Evolutionary conservation across 2,113 vertebrate species (phyloP).

Genomic region (Amazona guildingii): DNA sequence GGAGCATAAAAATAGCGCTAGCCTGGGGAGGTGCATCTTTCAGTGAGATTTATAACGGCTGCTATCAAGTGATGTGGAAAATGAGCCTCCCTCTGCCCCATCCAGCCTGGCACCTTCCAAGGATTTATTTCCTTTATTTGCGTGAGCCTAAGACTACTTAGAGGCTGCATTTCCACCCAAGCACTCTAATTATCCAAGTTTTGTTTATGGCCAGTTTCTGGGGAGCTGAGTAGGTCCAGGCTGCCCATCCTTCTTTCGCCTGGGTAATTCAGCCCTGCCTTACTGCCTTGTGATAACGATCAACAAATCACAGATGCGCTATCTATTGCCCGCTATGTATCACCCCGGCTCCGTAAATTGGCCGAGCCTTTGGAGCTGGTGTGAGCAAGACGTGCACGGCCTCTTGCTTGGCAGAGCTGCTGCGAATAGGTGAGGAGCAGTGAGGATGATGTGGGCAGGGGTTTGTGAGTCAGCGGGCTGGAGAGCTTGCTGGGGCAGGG

Average conservation of each 20-base stretch:
- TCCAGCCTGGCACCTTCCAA: slow-evolving; percentile 66
- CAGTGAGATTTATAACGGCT: slow-evolving; percentile 70
- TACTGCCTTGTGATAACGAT: not conserved
- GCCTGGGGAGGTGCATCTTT: slow-evolving; percentile 72
- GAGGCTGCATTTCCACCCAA: slow-evolving; percentile 41
- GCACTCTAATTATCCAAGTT: slow-evolving; percentile 70
- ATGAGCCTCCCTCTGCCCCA: slow-evolving; percentile 55
- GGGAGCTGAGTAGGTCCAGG: not conserved
- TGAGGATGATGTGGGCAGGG: not conserved
- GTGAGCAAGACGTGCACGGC: fast-evolving
- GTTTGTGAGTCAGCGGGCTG: not conserved
- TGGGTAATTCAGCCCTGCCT: slow-evolving; percentile 24
- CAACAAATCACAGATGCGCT: slow-evolving; percentile 19
- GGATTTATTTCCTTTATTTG: slow-evolving; percentile 73
- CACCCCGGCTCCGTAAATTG: fast-evolving
- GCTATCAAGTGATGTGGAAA: slow-evolving; percentile 67
- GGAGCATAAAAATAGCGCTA: slow-evolving; percentile 67
- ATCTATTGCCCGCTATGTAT: not conserved
- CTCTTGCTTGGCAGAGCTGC: not conserved
- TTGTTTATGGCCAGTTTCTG: slow-evolving; percentile 61
- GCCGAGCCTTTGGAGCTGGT: not conserved
- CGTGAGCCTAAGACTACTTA: slow-evolving; percentile 51
- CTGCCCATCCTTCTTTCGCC: not conserved
- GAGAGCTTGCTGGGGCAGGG: not conserved
- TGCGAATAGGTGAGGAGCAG: not conserved